Evolutionary conservation across 2,113 vertebrate genomes (phyloP).

Genomic region (cattle (Bos taurus)): ARS-UCD2.0 NC_037343.1:45528001-45528500

Average conservation of each 20-base stretch:
- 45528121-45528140: not conserved
- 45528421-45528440: not conserved
- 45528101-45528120: not conserved
- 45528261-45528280: not conserved
- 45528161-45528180: fast-evolving
- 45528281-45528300: constrained; percentile 65
- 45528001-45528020: not conserved
- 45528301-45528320: constrained; percentile 9
- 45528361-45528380: fast-evolving
- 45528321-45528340: constrained; percentile 65
- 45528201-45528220: not conserved
- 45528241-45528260: too few relatives aligned
- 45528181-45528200: not conserved
- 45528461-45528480: not conserved
- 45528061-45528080: not conserved
- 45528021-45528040: not conserved
- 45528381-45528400: not conserved
- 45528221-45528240: not conserved
- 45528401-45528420: not conserved
- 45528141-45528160: not conserved
- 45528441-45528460: not conserved
- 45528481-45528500: not conserved
- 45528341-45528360: constrained; percentile 55
- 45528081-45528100: not conserved
- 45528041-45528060: not conserved